Conservation (phyloP, 2,113 vertebrate genomes). For the Phaethornis superciliosus region DNA sequence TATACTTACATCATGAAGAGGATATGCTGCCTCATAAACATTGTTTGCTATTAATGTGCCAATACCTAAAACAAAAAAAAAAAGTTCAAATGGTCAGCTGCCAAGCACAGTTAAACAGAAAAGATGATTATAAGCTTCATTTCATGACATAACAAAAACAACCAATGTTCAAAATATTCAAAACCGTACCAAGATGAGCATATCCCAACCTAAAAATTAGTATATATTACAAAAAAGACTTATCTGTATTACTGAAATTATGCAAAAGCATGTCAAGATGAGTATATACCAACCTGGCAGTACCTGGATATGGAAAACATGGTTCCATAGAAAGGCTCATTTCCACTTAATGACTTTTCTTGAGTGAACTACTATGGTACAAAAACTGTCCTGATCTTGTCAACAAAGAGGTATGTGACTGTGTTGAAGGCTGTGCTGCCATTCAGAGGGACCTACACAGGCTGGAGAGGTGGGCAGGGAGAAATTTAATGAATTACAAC, state of each 20-base stretch:
- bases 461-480: too few relatives aligned
- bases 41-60: conserved; percentile 90
- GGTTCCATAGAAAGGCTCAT: not conserved
- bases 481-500: too few relatives aligned
- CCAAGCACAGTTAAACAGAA: not conserved
- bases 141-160: not conserved
- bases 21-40: conserved; percentile 91
- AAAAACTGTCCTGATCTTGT: not conserved
- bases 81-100: not conserved
- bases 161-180: not conserved
- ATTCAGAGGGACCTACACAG: too few relatives aligned
- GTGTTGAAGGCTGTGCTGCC: too few relatives aligned
- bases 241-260: not conserved
- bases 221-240: not conserved
- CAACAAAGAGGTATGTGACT: not conserved
- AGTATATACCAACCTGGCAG: not conserved
- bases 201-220: not conserved
- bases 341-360: not conserved
- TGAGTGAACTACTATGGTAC: not conserved
- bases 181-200: not conserved
- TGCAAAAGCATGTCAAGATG: not conserved
- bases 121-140: not conserved
- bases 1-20: conserved; percentile 93
- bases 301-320: not conserved
- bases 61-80: conserved; percentile 82